Evolutionary conservation across 1,140 invertebrate genomes (phyloP).

Genomic region (Caenorhabditis latens): DNA sequence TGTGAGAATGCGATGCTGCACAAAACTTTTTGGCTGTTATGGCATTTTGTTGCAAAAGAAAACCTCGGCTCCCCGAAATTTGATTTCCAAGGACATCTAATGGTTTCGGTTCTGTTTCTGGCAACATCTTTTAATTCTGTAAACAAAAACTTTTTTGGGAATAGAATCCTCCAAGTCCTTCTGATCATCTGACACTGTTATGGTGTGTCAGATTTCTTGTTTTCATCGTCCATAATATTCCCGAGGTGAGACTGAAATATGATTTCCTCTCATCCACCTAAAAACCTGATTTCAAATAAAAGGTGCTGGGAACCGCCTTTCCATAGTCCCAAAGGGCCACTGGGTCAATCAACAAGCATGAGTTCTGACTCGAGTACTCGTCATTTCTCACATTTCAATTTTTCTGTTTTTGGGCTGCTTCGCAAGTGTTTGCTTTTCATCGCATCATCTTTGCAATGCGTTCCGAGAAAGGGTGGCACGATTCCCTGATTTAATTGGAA

Average conservation of each 20-base stretch:
- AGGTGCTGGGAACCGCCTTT: conserved; percentile 11
- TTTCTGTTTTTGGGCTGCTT: not conserved
- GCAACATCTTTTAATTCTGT: not conserved
- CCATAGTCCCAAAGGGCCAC: not conserved
- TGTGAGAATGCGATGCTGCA: conserved; percentile 13
- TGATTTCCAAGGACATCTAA: conserved; percentile 39
- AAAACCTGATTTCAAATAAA: not conserved
- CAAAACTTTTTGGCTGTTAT: conserved; percentile 44
- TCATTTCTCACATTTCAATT: conserved; percentile 46
- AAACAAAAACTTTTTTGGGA: not conserved
- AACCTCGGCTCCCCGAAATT: conserved; percentile 7
- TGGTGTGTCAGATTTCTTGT: no score
- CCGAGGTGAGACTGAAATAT: no score
- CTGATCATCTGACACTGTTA: not conserved
- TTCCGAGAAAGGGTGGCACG: not conserved
- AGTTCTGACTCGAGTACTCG: conserved; percentile 27
- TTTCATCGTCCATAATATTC: no score
- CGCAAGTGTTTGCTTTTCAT: conserved; percentile 39
- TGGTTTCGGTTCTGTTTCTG: not conserved
- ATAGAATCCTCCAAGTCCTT: no score
- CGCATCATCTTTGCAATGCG: conserved; percentile 9
- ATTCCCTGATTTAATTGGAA: not conserved
- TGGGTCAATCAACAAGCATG: not conserved
- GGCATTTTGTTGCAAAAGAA: conserved; percentile 17
- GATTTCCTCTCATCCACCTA: not conserved